Base-by-base conservation (phyloP, 2,888 invertebrate species). In the Endomychus coccineus region DNA sequence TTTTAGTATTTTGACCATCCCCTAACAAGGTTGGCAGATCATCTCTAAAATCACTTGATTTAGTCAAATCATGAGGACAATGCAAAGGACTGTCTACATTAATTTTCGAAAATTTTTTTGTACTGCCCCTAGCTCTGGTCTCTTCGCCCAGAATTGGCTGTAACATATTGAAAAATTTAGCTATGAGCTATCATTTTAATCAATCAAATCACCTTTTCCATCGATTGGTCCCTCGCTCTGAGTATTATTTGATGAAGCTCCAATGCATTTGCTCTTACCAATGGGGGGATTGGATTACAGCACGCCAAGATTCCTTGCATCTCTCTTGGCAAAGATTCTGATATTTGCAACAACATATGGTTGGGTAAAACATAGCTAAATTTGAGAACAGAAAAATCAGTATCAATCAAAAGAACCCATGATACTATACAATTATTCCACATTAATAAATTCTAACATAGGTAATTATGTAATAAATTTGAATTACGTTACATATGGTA, bases 231-330 rank as follows among this genome's bases (percentile, higher is more conserved):
- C 36, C 81, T 71, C 1, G 85, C 86, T 50, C 74, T 73, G 24
- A 80, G 57, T 32, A 89, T 68, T 31, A 88, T 78, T 46, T 76
- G 71, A 62, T 80, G 80, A 10, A 81, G 50, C 29, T 69, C 66
- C 34, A 77, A 61, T 13, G 78, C 58, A 55, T 75, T 67, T 14
- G 72, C 65, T 11, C 69, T 62, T 4, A 74, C 71, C 24, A 74
- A 62, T 0, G 91, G 87, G 5, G 97, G 96, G 51, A 92, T 81
- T 0, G 95, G 96, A 60, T 83, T 85, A 61, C 97, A 97, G 55
- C 91, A 88, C 0, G 94, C 91, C 40, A 88, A 65, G 40, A 98
- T 82, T 2, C 96, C 96, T 57, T 92, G 89, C 72, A 88, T 77
- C 69, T 95, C 95, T 34, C 89, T 75, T 0, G 95, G 96, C 40